phyloP scores from a whole-genome alignment of 2,797 vertebrate genomes.

The Poeciliopsis paucimaculata region DNA sequence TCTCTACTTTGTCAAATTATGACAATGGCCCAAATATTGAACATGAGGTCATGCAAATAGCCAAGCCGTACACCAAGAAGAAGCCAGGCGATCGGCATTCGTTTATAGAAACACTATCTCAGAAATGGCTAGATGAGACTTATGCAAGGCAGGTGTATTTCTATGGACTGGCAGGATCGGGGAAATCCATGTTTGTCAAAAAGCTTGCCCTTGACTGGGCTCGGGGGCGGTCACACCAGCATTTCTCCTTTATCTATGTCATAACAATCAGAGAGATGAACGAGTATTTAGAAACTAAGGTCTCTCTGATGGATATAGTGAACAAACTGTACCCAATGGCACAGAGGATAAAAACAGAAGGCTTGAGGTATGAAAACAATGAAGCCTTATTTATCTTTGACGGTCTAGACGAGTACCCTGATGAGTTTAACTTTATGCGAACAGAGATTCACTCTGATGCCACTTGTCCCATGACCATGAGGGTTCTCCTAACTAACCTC shows the following conservation, averaged over 20 bases:
- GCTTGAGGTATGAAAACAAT: conserved; percentile 38
- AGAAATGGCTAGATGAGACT: neutral
- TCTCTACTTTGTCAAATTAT: conserved; percentile 51
- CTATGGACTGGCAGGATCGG: conserved; percentile 76
- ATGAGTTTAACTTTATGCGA: conserved; percentile 62
- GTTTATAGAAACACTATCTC: conserved; percentile 53
- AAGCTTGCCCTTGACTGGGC: conserved; percentile 80
- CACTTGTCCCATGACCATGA: conserved; percentile 19
- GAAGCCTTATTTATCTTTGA: conserved; percentile 79
- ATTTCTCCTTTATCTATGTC: conserved; percentile 75
- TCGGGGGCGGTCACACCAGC: conserved; percentile 60
- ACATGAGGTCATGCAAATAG: conserved; percentile 75
- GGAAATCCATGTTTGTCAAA: conserved; percentile 76
- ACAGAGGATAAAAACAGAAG: conserved; percentile 54
- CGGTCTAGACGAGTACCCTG: conserved; percentile 76
- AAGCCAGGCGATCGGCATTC: conserved; percentile 20
- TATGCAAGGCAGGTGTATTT: conserved; percentile 44
- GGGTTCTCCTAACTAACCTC: conserved; percentile 73
- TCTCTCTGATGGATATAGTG: conserved; percentile 71
- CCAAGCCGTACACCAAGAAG: conserved; percentile 54
- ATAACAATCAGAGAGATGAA: conserved; percentile 74
- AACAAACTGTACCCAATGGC: conserved; percentile 74
- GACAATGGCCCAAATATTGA: conserved; percentile 76
- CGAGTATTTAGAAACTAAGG: conserved; percentile 41
- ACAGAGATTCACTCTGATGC: conserved; percentile 51